Evolutionary conservation across 2,888 invertebrate genomes (phyloP), one percentile per base, ranked within the genome.

Genomic region (Maniola hyperantus): DNA sequence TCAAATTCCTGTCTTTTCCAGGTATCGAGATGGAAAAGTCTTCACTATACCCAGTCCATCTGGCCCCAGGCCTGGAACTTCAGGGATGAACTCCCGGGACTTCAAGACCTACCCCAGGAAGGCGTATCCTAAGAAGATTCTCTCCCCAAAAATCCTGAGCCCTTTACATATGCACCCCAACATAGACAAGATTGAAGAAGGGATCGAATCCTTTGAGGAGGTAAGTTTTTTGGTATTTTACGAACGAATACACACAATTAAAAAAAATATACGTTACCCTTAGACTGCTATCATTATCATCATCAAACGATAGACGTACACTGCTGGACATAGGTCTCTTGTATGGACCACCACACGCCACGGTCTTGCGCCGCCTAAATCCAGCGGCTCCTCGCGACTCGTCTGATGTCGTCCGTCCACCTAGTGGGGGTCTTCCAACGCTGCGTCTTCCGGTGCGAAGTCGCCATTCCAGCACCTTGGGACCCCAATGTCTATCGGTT

Each of bases 1-100:
- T n/a, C n/a, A n/a, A n/a, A n/a, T n/a, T 48, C 26, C 6, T 1
- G 5, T 26, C 13, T 15, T 7, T 54, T 54, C 8, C 33, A 89
- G 89, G 71, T 83, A 83, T 69, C 84, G 84, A 54, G 84, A 87
- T 78, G 84, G 82, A 26, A 85, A 84, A 74, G 78, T 87, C 15
- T 89, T 85, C 62, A 84, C 83, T 4, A 15, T 89, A 60, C 79
- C 85, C 1, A 76, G 72, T 62, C 70, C 81, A 34, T 33, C 59
- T 2, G 34, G 59, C 74, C 10, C 81, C 86, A 5, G 87, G 86
- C 0, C 83, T 15, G 59, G 46, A 8, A 26, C 89, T 0, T 88
- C 87, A 6, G 83, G 83, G 10, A 42, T 83, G 20, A 82, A 74
- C 66, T 69, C 76, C 10, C 63, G 34, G 6, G 64, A 67, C 44